phyloP scores from a whole-genome alignment of 2,113 vertebrate genomes.

The Hippoglossus stenolepis region DNA sequence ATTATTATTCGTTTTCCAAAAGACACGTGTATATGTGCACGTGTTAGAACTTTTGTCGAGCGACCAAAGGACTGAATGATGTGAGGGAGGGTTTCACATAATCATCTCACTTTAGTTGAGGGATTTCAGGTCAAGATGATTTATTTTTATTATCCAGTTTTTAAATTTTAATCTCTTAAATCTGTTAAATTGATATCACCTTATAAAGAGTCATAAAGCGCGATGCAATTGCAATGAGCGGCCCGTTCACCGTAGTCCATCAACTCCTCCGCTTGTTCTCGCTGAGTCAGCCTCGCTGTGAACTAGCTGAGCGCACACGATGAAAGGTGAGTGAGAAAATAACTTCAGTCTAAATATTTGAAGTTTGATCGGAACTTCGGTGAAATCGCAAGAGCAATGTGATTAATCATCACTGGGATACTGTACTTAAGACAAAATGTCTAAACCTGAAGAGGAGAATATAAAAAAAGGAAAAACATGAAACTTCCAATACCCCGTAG shows the following conservation, averaged over 20 bases:
- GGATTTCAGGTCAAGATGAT: not conserved
- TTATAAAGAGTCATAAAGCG: not conserved
- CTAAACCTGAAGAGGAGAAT: slow-evolving; percentile 42
- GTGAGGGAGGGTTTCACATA: not conserved
- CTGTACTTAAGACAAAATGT: slow-evolving; percentile 48
- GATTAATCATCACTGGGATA: slow-evolving; percentile 47
- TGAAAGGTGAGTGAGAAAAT: not conserved
- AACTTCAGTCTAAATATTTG: not conserved
- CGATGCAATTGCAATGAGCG: not conserved
- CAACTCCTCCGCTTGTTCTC: not conserved
- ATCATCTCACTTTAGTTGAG: not conserved
- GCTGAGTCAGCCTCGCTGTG: not conserved
- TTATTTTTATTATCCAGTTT: not conserved
- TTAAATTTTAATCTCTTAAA: not conserved
- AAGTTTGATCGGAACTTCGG: slow-evolving; percentile 38
- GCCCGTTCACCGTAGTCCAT: slow-evolving; percentile 6
- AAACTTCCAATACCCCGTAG: slow-evolving; percentile 60
- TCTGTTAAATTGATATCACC: slow-evolving; percentile 10
- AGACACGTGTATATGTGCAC: not conserved
- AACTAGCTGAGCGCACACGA: not conserved
- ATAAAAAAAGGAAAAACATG: slow-evolving; percentile 37
- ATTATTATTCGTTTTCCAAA: not conserved
- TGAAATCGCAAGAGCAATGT: slow-evolving; percentile 28
- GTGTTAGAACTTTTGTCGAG: not conserved
- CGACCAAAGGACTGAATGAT: not conserved